These are phyloP conservation scores for Labia minor DNA, from an alignment of 2,888 invertebrate genomes.

Conservation along the genomic window DNA sequence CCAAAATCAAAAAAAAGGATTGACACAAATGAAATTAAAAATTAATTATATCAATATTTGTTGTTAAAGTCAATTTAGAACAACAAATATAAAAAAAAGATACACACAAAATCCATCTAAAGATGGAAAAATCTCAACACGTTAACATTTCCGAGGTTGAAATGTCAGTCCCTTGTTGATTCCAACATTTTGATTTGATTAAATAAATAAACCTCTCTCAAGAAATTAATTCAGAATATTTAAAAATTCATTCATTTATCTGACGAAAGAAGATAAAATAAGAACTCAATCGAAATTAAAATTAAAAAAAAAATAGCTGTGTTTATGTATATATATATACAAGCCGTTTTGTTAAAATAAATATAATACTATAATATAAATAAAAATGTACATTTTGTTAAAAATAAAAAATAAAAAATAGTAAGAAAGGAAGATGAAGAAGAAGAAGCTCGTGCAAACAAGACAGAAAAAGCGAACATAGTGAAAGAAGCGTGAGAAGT, in stretches of 20 bases:
- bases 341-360: not conserved
- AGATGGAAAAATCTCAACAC: no score
- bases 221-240: no score
- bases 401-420: not conserved
- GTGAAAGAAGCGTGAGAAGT: not conserved
- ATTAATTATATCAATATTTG: not conserved
- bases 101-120: no score
- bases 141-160: no score
- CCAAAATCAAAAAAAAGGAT: no score
- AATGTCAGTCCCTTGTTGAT: no score
- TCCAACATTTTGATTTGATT: no score
- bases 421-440: not conserved
- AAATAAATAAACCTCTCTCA: not conserved
- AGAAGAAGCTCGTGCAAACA: slow-evolving; percentile 14
- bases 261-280: not conserved
- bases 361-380: no score
- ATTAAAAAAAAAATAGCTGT: not conserved
- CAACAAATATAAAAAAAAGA: no score
- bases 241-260: no score
- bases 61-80: no score
- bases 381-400: no score
- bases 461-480: not conserved
- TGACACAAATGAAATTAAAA: not conserved
- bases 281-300: not conserved
- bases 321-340: slow-evolving; percentile 13